phyloP scores from a whole-genome alignment of 2,888 invertebrate species.

The Pocota personata region DNA sequence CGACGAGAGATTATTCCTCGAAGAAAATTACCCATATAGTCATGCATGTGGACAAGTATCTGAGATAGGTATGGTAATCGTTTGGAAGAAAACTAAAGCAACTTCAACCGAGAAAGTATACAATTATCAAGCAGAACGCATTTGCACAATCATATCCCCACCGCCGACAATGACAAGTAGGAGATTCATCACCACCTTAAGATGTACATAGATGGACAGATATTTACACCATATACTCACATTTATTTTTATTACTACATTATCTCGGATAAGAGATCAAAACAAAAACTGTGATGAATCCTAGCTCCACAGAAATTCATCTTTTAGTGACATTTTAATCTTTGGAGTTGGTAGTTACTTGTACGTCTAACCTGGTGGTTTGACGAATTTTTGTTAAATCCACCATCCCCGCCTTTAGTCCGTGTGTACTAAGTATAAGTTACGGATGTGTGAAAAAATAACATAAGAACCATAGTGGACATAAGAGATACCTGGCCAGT shows the following conservation, averaged over 20 bases:
- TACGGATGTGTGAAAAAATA: conserved; percentile 50
- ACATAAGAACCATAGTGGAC: conserved; percentile 2
- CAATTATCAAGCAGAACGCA: conserved; percentile 64
- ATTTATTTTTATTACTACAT: conserved; percentile 38
- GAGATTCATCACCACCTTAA: conserved; percentile 7
- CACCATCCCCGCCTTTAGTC: background rate
- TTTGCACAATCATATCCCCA: conserved; percentile 46
- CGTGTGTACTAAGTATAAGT: background rate
- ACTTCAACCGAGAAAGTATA: conserved; percentile 38
- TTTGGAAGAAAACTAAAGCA: conserved; percentile 37
- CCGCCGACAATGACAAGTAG: background rate
- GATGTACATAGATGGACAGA: conserved; percentile 28
- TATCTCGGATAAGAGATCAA: conserved; percentile 65
- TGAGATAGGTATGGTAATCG: conserved; percentile 23
- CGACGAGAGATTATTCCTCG: conserved; percentile 5
- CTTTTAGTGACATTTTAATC: conserved; percentile 75
- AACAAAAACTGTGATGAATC: conserved; percentile 55
- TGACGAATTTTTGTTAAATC: background rate
- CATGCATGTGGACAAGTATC: conserved; percentile 18
- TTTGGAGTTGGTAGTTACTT: conserved; percentile 29
- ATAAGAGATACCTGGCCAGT: background rate
- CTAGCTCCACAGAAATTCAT: conserved; percentile 34
- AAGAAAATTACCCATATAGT: conserved; percentile 17
- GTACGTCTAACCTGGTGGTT: background rate
- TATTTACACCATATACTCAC: conserved; percentile 22